Evolutionary conservation across 2,888 invertebrate species (phyloP).

Genomic region (Timema podura): DNA sequence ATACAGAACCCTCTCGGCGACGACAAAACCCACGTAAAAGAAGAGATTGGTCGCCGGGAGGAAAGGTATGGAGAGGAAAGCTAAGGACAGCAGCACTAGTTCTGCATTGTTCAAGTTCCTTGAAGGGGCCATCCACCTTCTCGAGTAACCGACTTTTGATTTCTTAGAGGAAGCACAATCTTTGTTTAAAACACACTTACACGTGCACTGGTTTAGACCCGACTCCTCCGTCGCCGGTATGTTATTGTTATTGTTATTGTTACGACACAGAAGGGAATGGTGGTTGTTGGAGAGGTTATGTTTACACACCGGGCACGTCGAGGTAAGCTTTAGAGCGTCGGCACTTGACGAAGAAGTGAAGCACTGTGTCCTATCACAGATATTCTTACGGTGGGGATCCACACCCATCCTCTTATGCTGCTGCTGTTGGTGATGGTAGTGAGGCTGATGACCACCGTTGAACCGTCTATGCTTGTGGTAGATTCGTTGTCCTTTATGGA

Average conservation of each 20-base stretch:
- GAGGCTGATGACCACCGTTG: constrained; percentile 58
- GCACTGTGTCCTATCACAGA: constrained; percentile 31
- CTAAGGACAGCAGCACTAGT: constrained; percentile 57
- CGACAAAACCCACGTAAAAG: constrained; percentile 97
- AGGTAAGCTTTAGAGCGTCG: constrained; percentile 9
- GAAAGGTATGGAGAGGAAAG: constrained; percentile 84
- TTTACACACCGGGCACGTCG: constrained; percentile 63
- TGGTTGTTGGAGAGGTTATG: constrained; percentile 61
- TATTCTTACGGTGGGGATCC: constrained; percentile 16
- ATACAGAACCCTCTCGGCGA: constrained; percentile 93
- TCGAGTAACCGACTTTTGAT: neutral
- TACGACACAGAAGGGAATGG: constrained; percentile 65
- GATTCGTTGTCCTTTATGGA: constrained; percentile 39
- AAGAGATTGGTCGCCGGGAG: constrained; percentile 93
- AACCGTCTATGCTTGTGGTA: constrained; percentile 37
- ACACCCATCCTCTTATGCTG: constrained; percentile 30
- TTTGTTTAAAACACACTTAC: neutral
- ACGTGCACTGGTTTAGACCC: constrained; percentile 27
- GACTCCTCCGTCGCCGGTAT: constrained; percentile 43
- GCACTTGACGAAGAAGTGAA: neutral
- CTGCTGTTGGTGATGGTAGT: neutral
- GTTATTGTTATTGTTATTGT: constrained; percentile 68
- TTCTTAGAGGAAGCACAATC: neutral
- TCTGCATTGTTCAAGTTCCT: constrained; percentile 14
- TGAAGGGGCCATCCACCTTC: neutral